These are phyloP conservation scores for Ptilonorhynchus violaceus DNA, from an alignment of 2,113 vertebrate genomes.

Conservation along the genomic window DNA sequence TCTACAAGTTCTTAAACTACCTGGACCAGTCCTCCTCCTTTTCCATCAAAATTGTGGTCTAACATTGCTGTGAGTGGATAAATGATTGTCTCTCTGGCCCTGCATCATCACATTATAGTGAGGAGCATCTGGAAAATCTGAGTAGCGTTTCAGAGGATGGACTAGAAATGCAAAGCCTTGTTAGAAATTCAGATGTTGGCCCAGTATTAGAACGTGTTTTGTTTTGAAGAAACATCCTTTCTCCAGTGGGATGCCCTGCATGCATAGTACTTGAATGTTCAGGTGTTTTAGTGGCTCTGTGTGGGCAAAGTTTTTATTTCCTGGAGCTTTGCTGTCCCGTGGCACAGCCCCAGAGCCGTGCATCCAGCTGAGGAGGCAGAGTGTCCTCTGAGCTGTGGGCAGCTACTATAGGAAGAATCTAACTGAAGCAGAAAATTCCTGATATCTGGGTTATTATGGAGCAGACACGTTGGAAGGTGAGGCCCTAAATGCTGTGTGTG, in stretches of 20 bases:
- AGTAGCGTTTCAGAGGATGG: not conserved
- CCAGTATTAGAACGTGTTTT: not conserved
- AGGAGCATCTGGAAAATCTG: not conserved
- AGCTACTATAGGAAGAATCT: not conserved
- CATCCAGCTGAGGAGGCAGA: not conserved
- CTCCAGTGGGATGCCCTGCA: not conserved
- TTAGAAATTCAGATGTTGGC: not conserved
- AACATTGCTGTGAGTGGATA: not conserved
- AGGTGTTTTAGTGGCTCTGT: not conserved
- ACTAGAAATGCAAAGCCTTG: not conserved
- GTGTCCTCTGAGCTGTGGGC: not conserved
- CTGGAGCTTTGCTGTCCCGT: not conserved
- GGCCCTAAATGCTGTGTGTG: accelerated
- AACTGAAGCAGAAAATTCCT: not conserved
- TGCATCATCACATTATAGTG: not conserved
- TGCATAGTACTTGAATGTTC: not conserved
- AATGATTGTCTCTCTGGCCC: not conserved
- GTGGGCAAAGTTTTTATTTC: not conserved
- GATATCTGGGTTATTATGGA: not conserved
- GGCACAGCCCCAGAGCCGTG: not conserved
- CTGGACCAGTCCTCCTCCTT: not conserved
- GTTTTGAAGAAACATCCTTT: not conserved
- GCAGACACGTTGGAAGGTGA: not conserved
- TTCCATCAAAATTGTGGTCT: not conserved
- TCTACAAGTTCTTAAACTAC: not conserved